Conservation (phyloP, 2,888 invertebrate genomes). For the Gisinianus flammeolus region DNA sequence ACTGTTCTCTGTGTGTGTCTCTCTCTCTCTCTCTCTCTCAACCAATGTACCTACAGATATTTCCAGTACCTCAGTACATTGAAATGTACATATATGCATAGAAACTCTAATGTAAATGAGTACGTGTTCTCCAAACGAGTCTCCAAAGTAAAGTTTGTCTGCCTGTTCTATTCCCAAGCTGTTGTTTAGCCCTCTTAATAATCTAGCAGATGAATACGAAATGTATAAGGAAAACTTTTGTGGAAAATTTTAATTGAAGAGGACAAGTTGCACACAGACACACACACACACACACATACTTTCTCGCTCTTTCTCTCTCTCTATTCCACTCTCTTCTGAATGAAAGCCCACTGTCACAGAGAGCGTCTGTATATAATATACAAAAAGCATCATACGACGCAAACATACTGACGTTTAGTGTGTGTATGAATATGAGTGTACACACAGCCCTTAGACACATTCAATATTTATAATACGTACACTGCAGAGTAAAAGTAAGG, state of each 20-base stretch:
- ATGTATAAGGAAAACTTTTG: constrained; percentile 30
- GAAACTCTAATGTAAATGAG: no score
- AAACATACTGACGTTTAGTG: background rate
- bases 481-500: background rate
- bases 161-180: constrained; percentile 23
- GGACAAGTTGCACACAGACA: constrained; percentile 21
- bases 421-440: background rate
- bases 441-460: no score
- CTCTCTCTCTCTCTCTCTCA: no score
- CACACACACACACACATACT: constrained; percentile 7
- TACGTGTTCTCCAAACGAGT: constrained; percentile 14
- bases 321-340: background rate
- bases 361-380: no score
- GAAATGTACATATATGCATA: no score
- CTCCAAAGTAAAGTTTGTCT: constrained; percentile 28
- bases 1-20: no score
- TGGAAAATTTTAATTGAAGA: constrained; percentile 35
- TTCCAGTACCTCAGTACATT: no score
- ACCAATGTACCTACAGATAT: no score
- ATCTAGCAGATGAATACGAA: constrained; percentile 29
- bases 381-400: no score
- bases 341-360: background rate
- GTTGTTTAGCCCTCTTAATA: constrained; percentile 36
- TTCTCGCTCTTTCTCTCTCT: background rate
- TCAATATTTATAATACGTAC: no score